These are phyloP conservation scores for Anguilla marmorata DNA, from an alignment of 2,797 vertebrate species.

Conservation along the genomic window DNA sequence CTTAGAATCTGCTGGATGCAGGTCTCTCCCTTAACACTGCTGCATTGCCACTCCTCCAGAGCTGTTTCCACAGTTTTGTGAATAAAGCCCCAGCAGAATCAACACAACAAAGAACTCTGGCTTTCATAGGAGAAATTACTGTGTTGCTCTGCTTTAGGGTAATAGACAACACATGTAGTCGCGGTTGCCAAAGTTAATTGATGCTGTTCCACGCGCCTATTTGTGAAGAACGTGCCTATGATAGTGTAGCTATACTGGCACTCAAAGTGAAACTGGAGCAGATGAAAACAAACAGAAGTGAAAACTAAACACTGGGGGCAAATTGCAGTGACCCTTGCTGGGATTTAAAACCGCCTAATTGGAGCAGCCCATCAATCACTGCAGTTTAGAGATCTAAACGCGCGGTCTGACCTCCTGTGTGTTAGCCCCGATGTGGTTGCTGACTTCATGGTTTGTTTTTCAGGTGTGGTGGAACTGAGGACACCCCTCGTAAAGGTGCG, in stretches of 20 bases:
- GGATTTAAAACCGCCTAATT: not conserved
- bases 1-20: not conserved
- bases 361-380: not conserved
- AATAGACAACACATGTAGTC: not conserved
- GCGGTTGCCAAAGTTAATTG: slow-evolving; percentile 7
- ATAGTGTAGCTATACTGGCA: not conserved
- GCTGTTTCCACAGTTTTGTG: not conserved
- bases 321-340: not conserved
- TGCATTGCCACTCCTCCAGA: not conserved
- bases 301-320: not conserved
- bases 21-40: not conserved
- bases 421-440: not conserved
- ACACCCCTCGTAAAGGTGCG: not conserved
- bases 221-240: not conserved
- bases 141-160: not conserved
- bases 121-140: not conserved
- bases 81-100: not conserved
- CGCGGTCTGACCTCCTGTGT: not conserved
- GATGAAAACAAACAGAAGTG: not conserved
- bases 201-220: not conserved
- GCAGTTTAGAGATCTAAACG: not conserved
- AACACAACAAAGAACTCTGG: not conserved
- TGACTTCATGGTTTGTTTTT: not conserved
- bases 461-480: not conserved
- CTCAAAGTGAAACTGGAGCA: not conserved